phyloP scores from a whole-genome alignment of 2,888 invertebrate species.

The Ophion ellenae region DNA sequence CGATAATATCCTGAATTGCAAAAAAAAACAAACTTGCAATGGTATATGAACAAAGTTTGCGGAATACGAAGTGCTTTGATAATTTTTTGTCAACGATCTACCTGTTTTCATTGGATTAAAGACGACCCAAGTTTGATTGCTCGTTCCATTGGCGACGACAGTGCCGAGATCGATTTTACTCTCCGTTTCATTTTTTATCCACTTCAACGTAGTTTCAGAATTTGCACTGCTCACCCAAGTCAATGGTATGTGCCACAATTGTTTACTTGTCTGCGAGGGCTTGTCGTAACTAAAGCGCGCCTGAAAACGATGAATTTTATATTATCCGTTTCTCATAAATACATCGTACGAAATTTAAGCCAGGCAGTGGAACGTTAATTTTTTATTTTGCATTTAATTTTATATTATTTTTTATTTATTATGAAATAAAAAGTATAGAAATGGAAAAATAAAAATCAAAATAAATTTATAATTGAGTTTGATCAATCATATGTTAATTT shows the following conservation, averaged over 20 bases:
- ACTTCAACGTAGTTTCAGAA: conserved; percentile 70
- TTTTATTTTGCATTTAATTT: neutral
- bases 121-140: conserved; percentile 73
- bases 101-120: conserved; percentile 78
- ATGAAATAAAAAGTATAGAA: no score
- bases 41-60: neutral
- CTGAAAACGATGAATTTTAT: conserved; percentile 57
- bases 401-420: no score
- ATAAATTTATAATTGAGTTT: no score
- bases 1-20: conserved; percentile 81
- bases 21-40: conserved; percentile 22
- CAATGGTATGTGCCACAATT: conserved; percentile 77
- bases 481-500: no score
- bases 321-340: neutral
- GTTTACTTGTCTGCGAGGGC: conserved; percentile 60
- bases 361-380: neutral
- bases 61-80: neutral
- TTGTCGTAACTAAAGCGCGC: conserved; percentile 73
- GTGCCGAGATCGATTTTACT: conserved; percentile 63
- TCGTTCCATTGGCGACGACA: conserved; percentile 24
- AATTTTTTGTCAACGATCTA: conserved; percentile 57
- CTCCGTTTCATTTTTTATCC: conserved; percentile 73
- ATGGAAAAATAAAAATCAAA: no score
- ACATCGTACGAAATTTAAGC: neutral
- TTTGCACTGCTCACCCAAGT: conserved; percentile 69